Percentiles rank a stretch among this genome's conserved stretches.
Conservation (phyloP, 1,140 invertebrate species). For the Micrasema minimum region DNA sequence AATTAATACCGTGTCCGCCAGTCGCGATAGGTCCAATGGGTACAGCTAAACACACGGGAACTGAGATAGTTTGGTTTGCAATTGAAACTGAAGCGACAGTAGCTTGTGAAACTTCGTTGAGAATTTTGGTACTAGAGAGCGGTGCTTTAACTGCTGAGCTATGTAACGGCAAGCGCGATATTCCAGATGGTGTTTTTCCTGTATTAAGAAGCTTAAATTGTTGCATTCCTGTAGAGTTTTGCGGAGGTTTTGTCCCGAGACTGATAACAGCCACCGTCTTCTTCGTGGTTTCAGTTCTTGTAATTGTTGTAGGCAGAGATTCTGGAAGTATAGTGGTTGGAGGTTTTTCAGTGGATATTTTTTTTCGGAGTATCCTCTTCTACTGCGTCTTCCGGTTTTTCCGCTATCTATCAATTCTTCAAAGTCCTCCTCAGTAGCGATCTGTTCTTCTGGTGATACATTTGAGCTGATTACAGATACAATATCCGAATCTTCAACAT, state of each 20-base stretch:
- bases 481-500: constrained; percentile 70
- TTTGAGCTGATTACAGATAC: constrained; percentile 69
- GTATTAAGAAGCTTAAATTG: constrained; percentile 65
- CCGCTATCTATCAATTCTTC: constrained; percentile 70
- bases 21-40: constrained; percentile 58
- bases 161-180: constrained; percentile 60
- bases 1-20: constrained; percentile 38
- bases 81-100: constrained; percentile 69
- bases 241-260: constrained; percentile 60
- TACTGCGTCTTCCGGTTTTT: constrained; percentile 64
- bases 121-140: constrained; percentile 63
- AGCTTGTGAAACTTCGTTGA: constrained; percentile 65
- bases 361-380: constrained; percentile 57
- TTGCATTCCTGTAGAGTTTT: constrained; percentile 57
- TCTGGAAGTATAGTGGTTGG: constrained; percentile 54
- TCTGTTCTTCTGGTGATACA: constrained; percentile 71
- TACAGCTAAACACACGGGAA: constrained; percentile 66
- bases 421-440: constrained; percentile 72
- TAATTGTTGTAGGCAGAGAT: constrained; percentile 54
- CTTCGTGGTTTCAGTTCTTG: constrained; percentile 62
- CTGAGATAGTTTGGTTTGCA: constrained; percentile 71
- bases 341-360: constrained; percentile 46
- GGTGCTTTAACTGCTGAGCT: constrained; percentile 61
- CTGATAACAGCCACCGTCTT: constrained; percentile 67
- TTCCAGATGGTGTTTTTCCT: constrained; percentile 55